Conservation (phyloP, 1,140 invertebrate genomes). For the Euwallacea fornicatus region DNA sequence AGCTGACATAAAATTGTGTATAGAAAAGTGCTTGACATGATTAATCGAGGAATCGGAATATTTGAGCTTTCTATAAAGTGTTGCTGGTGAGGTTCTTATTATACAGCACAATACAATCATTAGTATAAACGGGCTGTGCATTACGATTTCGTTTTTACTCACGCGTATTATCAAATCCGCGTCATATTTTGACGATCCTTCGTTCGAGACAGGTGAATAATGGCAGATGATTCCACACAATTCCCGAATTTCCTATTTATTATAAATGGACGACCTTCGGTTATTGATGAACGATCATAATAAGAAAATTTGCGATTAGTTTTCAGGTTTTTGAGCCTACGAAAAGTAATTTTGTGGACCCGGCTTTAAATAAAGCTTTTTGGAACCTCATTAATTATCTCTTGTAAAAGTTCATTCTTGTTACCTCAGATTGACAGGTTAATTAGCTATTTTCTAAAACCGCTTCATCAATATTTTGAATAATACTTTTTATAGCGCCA, state of each 20-base stretch:
- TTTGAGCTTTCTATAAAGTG: slow-evolving; percentile 21
- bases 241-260: slow-evolving; percentile 19
- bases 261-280: slow-evolving; percentile 13
- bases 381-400: slow-evolving; percentile 21
- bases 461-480: slow-evolving; percentile 14
- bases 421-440: slow-evolving; percentile 13
- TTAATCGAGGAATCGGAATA: slow-evolving; percentile 9
- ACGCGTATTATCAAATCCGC: slow-evolving; percentile 11
- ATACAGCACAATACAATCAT: slow-evolving; percentile 16
- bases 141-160: slow-evolving; percentile 8
- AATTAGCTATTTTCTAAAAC: slow-evolving; percentile 17
- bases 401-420: slow-evolving; percentile 19
- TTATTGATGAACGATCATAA: slow-evolving; percentile 19
- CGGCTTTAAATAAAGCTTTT: slow-evolving; percentile 18
- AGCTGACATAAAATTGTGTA: not conserved
- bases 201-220: slow-evolving; percentile 20
- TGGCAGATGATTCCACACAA: slow-evolving; percentile 1
- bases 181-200: slow-evolving; percentile 4
- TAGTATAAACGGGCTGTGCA: slow-evolving; percentile 10
- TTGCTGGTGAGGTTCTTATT: slow-evolving; percentile 9
- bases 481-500: slow-evolving; percentile 5
- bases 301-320: slow-evolving; percentile 20
- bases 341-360: slow-evolving; percentile 5
- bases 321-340: slow-evolving; percentile 17
- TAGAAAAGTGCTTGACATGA: slow-evolving; percentile 15